phyloP scores from a whole-genome alignment of 1,140 invertebrate genomes.

The Coenobita brevimanus region DNA sequence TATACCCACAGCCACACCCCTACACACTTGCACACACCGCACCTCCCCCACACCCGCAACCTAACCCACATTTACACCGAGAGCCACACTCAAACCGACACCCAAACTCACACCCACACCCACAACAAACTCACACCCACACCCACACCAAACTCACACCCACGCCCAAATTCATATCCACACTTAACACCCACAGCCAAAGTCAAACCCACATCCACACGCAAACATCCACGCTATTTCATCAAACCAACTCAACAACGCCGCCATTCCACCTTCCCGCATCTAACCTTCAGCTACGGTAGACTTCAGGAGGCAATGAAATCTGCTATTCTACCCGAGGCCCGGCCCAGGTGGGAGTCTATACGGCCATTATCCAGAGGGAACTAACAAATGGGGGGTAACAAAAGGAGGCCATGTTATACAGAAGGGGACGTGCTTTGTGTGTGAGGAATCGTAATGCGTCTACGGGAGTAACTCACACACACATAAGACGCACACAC shows the following conservation, averaged over 20 bases:
- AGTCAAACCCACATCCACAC: no score
- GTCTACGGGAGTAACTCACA: neutral
- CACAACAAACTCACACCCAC: neutral
- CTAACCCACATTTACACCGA: no score
- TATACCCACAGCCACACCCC: neutral
- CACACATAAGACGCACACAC: no score
- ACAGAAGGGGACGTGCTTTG: neutral
- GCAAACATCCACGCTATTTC: no score
- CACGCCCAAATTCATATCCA: no score
- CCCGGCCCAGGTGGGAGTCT: slow-evolving; percentile 12
- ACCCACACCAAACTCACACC: no score
- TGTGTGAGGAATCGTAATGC: slow-evolving; percentile 12
- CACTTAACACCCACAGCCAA: no score
- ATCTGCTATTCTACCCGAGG: slow-evolving; percentile 10
- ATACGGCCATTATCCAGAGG: neutral
- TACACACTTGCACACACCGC: neutral
- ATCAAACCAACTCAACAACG: no score
- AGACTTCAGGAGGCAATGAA: no score
- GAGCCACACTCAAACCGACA: no score
- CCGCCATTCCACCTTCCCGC: no score
- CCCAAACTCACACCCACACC: neutral
- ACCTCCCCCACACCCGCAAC: neutral
- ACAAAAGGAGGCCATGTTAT: slow-evolving; percentile 2
- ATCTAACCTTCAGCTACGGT: no score
- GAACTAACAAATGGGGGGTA: neutral